These are phyloP conservation scores for Gadus chalcogrammus DNA, from an alignment of 2,113 vertebrate species.

Conservation along the genomic window DNA sequence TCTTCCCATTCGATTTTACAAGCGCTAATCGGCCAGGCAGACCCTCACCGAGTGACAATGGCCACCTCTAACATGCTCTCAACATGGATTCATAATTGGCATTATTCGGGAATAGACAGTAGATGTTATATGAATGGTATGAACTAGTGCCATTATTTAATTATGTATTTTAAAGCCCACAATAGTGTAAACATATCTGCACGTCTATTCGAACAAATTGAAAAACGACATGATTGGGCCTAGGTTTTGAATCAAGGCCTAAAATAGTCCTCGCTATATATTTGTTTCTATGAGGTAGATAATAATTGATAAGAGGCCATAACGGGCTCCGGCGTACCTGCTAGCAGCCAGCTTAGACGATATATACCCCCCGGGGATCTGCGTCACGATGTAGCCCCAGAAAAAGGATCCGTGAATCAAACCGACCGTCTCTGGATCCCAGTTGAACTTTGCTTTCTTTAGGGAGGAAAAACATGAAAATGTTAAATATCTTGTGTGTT, in stretches of 20 bases:
- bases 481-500: no score
- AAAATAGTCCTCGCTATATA: no score
- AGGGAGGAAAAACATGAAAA: background rate
- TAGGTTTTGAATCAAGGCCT: background rate
- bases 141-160: no score
- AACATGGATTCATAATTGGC: no score
- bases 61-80: no score
- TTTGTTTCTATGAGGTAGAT: no score
- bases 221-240: background rate
- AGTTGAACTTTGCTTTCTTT: constrained; percentile 97
- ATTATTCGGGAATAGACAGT: no score
- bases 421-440: constrained; percentile 95
- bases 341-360: constrained; percentile 94
- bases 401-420: constrained; percentile 99
- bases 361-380: constrained; percentile 97
- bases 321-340: constrained; percentile 75
- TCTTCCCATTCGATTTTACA: background rate
- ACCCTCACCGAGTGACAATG: background rate
- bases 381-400: constrained; percentile 98
- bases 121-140: no score
- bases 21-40: background rate
- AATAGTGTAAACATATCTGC: no score
- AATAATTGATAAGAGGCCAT: background rate
- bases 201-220: no score
- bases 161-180: no score